These are phyloP conservation scores for human (Homo sapiens) DNA, from an alignment of 2,113 vertebrate genomes.

Conservation along the genomic window GRCh38 chr2:102837501-102838000, in stretches of 20 bases:
- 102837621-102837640: rapidly evolving
- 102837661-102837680: rapidly evolving
- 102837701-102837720: not conserved
- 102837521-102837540: rapidly evolving
- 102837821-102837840: not conserved
- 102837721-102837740: not conserved
- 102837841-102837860: not conserved
- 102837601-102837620: not conserved
- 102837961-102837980: not conserved
- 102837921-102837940: not conserved
- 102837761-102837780: not conserved
- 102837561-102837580: rapidly evolving
- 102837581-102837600: not conserved
- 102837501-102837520: no score
- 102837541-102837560: no score
- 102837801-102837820: not conserved
- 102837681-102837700: no score
- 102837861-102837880: not conserved
- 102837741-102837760: not conserved
- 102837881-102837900: no score
- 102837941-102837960: not conserved
- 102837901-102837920: no score
- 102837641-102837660: not conserved
- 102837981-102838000: not conserved
- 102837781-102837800: not conserved